These are phyloP conservation scores for Phengaris alcon DNA, from an alignment of 2,888 invertebrate genomes.

Conservation along the genomic window DNA sequence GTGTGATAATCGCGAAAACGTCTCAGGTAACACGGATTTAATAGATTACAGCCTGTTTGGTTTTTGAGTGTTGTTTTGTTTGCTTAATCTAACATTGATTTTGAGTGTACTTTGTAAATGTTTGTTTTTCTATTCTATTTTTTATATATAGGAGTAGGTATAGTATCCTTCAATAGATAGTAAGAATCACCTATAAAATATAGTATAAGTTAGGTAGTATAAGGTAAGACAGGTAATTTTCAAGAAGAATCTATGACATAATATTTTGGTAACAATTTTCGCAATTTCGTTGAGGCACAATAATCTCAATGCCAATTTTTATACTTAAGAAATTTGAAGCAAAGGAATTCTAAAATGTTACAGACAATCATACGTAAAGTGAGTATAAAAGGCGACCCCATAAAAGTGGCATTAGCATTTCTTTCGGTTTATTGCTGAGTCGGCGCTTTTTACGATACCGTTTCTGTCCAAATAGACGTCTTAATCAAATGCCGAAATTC, in stretches of 20 bases:
- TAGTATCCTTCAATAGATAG: no score
- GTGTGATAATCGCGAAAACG: constrained; percentile 43
- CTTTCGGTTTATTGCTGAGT: constrained; percentile 59
- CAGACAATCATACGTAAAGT: constrained; percentile 67
- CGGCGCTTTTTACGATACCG: constrained; percentile 47
- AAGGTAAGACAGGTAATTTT: no score
- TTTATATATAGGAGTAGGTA: no score
- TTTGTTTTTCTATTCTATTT: not conserved
- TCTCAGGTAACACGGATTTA: constrained; percentile 38
- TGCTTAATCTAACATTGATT: constrained; percentile 11
- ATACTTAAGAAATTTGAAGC: not conserved
- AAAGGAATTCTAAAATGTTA: constrained; percentile 55
- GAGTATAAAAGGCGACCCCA: constrained; percentile 66
- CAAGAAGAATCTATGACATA: no score
- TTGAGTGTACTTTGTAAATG: not conserved
- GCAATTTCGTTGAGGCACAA: no score
- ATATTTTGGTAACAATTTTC: no score
- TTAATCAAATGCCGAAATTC: constrained; percentile 36
- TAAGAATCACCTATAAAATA: no score
- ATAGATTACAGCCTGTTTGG: constrained; percentile 31
- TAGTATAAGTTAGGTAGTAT: no score
- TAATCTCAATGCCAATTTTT: no score
- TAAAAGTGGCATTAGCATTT: constrained; percentile 66
- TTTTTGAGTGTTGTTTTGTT: constrained; percentile 14
- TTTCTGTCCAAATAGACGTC: constrained; percentile 38